phyloP scores from a whole-genome alignment of 2,797 vertebrate species.

The Setipinna tenuifilis region DNA sequence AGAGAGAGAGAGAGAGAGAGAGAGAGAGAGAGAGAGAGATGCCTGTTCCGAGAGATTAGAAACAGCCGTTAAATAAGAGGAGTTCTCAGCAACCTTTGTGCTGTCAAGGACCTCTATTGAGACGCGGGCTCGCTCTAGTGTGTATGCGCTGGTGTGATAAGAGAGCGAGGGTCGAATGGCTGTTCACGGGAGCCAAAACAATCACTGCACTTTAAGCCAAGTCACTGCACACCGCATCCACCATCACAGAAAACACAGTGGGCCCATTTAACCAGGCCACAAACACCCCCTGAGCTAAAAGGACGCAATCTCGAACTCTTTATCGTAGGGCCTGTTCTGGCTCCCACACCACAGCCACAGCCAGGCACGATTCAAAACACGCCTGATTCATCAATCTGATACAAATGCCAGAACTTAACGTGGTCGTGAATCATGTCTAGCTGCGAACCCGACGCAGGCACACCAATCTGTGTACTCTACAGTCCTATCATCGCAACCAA shows the following conservation, averaged over 20 bases:
- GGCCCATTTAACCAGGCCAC: not conserved
- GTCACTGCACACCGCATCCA: not conserved
- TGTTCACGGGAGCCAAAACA: not conserved
- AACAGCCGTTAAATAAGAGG: slow-evolving; percentile 40
- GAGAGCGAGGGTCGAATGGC: not conserved
- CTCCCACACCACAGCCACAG: not conserved
- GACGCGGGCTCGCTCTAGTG: slow-evolving; percentile 27
- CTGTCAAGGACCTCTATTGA: slow-evolving; percentile 49
- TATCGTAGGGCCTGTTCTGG: not conserved
- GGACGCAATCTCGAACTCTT: too few relatives aligned
- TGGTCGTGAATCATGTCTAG: not conserved
- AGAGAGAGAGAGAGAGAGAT: slow-evolving; percentile 13
- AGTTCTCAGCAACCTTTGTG: slow-evolving; percentile 48
- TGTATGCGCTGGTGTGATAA: slow-evolving; percentile 21
- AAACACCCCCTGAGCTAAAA: not conserved
- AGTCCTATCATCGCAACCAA: not conserved
- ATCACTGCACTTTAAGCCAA: not conserved
- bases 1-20: slow-evolving; percentile 9
- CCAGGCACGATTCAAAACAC: not conserved
- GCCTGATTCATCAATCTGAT: not conserved
- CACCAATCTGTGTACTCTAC: not conserved
- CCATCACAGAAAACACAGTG: not conserved
- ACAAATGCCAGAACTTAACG: slow-evolving; percentile 7
- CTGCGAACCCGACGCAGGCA: not conserved
- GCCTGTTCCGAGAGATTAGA: slow-evolving; percentile 37